These are phyloP conservation scores for Dolichallabes microphthalmus DNA, from an alignment of 2,113 vertebrate species.

Conservation along the genomic window DNA sequence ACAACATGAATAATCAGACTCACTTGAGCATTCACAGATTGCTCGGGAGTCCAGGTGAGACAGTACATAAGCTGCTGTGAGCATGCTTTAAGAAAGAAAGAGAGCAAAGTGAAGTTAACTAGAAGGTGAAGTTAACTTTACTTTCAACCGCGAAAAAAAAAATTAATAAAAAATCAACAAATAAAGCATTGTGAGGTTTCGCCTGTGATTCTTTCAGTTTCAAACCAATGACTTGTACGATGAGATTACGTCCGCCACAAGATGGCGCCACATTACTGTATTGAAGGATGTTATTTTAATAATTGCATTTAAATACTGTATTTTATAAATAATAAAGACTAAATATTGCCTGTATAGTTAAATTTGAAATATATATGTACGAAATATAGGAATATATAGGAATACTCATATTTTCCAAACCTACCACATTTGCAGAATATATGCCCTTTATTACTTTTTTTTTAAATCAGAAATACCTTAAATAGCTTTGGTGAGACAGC, in stretches of 20 bases:
- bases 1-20: not conserved
- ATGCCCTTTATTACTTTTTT: not conserved
- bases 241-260: conserved; percentile 30
- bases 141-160: not conserved
- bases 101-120: conserved; percentile 24
- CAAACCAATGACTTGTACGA: conserved; percentile 17
- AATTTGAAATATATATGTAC: not conserved
- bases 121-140: conserved; percentile 6
- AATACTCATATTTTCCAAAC: not conserved
- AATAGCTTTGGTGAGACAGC: not conserved
- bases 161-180: too few relatives aligned
- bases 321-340: not conserved
- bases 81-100: conserved; percentile 29
- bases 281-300: not conserved
- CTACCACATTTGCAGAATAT: not conserved
- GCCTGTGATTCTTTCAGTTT: not conserved
- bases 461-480: too few relatives aligned
- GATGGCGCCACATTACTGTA: conserved; percentile 33
- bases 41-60: not conserved
- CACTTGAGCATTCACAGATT: not conserved
- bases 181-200: not conserved
- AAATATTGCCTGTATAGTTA: not conserved
- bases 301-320: not conserved
- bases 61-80: conserved; percentile 11
- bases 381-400: not conserved